These are phyloP conservation scores for Megalops atlanticus DNA, from an alignment of 2,113 vertebrate genomes.

Conservation along the genomic window DNA sequence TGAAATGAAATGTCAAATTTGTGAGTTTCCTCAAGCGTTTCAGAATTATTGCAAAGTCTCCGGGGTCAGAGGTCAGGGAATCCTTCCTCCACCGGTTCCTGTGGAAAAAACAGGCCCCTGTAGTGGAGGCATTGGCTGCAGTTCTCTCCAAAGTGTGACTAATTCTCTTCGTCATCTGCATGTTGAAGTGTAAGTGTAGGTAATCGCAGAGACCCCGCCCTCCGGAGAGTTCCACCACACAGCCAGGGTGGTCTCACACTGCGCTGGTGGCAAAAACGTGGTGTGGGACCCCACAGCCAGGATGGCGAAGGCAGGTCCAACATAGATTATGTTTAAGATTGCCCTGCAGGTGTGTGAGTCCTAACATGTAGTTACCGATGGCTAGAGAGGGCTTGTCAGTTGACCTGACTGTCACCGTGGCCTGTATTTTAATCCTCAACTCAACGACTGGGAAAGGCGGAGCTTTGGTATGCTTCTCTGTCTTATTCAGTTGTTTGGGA, in stretches of 20 bases:
- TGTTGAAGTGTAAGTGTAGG: slow-evolving; percentile 16
- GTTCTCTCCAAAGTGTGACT: slow-evolving; percentile 1
- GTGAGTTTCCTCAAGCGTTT: background rate
- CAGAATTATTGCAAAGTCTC: background rate
- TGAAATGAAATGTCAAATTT: background rate
- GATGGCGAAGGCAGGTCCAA: slow-evolving; percentile 31
- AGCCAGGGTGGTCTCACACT: background rate
- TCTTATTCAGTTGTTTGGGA: background rate
- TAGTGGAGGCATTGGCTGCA: background rate
- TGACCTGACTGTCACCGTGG: slow-evolving; percentile 28
- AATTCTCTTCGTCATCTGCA: slow-evolving; percentile 18
- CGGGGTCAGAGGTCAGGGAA: background rate
- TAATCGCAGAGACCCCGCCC: background rate
- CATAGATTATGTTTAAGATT: slow-evolving; percentile 44
- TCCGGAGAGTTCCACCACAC: background rate
- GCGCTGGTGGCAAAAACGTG: background rate
- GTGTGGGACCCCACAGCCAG: background rate
- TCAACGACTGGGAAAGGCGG: background rate
- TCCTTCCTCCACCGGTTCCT: background rate
- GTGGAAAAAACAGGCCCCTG: background rate
- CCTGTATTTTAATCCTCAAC: background rate
- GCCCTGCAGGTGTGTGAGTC: slow-evolving; percentile 25
- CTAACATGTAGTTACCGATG: slow-evolving; percentile 39
- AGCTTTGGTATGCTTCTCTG: background rate
- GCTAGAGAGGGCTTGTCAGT: slow-evolving; percentile 43